These are phyloP conservation scores for Danio jaintianensis DNA, from an alignment of 2,797 vertebrate species.

Conservation along the genomic window DNA sequence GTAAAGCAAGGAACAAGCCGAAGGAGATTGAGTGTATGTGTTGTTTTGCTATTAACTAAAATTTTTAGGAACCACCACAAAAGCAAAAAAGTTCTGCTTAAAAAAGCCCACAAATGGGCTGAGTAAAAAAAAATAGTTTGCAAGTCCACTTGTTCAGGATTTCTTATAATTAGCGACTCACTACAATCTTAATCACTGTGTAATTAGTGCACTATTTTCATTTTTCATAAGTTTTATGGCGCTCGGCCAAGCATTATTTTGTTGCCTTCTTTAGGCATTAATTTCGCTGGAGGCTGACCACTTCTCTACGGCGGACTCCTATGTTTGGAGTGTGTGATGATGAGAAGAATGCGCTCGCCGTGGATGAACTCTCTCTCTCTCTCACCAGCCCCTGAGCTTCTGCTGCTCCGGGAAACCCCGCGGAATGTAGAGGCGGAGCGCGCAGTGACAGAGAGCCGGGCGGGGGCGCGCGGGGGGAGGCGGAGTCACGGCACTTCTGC, in stretches of 20 bases:
- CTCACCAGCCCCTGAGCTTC: constrained; percentile 87
- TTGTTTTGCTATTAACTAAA: too few relatives aligned
- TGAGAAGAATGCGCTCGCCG: constrained; percentile 35
- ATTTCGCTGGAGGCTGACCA: background rate
- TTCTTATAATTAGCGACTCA: background rate
- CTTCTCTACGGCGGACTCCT: constrained; percentile 2
- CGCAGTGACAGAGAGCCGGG: constrained; percentile 62
- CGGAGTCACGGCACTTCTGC: constrained; percentile 82
- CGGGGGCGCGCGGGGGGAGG: constrained; percentile 73
- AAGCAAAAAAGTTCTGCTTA: too few relatives aligned
- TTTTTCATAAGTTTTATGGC: too few relatives aligned
- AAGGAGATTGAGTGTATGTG: too few relatives aligned
- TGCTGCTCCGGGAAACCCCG: constrained; percentile 87
- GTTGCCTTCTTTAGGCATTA: background rate
- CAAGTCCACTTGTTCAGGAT: background rate
- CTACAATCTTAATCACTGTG: background rate
- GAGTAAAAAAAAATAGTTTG: too few relatives aligned
- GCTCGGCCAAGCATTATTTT: too few relatives aligned
- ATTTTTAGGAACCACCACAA: too few relatives aligned
- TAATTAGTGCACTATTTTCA: too few relatives aligned
- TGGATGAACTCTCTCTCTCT: constrained; percentile 58
- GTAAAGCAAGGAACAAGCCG: too few relatives aligned
- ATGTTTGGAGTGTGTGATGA: constrained; percentile 9
- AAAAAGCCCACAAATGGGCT: too few relatives aligned
- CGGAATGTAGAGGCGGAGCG: constrained; percentile 79